Base-by-base conservation (phyloP, 37 sponge, comb jelly and placozoan species). In the Agelas oroides region DNA sequence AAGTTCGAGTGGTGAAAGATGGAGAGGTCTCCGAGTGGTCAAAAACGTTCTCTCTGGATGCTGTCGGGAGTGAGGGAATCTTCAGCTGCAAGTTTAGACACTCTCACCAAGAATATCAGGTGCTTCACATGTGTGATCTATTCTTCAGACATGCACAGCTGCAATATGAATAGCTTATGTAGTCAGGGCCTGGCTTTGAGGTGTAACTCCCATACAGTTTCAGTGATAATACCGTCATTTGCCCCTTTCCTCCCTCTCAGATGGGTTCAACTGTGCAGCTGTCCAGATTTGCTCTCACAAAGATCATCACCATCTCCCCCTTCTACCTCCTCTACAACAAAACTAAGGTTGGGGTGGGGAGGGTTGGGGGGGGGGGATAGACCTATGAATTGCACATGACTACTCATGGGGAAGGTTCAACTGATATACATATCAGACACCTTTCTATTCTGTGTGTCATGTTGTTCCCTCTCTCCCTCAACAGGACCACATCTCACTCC, bases 271-370 rank as follows among this genome's bases (percentile, higher is more conserved):
- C 46, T 25, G 84, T 92, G 25, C 53, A 67, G 0, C 25, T 86
- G 55, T 87, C 97, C 11, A 63, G 63, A 1, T 78, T 70, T 27
- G 70, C 71, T 32, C 37, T 87, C 52, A 84, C 88, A 59, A 91
- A 87, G 64, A 83, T 92, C 34, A 69, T 97, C 76, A 87, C 87
- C 20, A 76, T 97, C 32, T 78, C 92, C 23, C 95, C 97, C 1
- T 88, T 90, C 74, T 86, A 78, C 56, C 37, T 97, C 25, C 41
- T 93, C 27, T 65, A 76, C 64, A 97, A 97, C 85, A 39, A 73
- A 13, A 94, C 97, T 21, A 82, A 71, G 78, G 95, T 94, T 32
- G 71, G 87, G 17, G 46, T n/a, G n/a, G n/a, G n/a, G n/a, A n/a
- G n/a, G n/a, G n/a, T n/a, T n/a, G n/a, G n/a, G n/a, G n/a, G n/a